These are phyloP conservation scores for Pseudonaja textilis DNA, from an alignment of 2,113 vertebrate species.

Conservation along the genomic window DNA sequence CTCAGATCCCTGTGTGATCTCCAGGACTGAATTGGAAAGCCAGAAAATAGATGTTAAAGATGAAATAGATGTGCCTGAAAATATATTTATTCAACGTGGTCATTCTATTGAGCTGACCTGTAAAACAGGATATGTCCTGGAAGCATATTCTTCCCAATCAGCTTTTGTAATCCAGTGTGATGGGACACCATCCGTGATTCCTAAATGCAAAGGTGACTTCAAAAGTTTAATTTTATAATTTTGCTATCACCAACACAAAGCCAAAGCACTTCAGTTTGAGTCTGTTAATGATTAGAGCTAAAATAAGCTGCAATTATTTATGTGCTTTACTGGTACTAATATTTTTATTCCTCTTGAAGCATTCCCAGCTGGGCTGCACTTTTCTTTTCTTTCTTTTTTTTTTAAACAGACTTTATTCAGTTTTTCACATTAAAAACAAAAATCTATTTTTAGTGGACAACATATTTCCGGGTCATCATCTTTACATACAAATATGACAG, in stretches of 20 bases:
- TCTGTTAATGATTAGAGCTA: too few species aligned
- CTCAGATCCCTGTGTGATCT: constrained; percentile 9
- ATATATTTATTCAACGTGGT: not conserved
- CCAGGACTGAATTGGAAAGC: not conserved
- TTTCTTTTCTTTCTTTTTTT: too few species aligned
- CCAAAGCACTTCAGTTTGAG: too few species aligned
- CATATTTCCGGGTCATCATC: too few species aligned
- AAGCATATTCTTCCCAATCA: not conserved
- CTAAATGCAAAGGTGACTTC: constrained; percentile 6
- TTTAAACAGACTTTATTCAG: too few species aligned
- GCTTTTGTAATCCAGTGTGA: not conserved
- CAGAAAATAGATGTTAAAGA: not conserved
- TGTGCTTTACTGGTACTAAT: too few species aligned
- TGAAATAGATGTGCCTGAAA: not conserved
- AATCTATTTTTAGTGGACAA: too few species aligned
- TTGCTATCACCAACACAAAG: not conserved
- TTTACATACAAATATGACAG: too few species aligned
- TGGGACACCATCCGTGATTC: not conserved
- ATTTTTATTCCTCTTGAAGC: too few species aligned
- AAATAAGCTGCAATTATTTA: too few species aligned
- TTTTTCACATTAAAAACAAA: too few species aligned
- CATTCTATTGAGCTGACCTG: not conserved
- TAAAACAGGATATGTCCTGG: not conserved
- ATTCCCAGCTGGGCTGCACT: too few species aligned
- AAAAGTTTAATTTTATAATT: not conserved